Base-by-base conservation (phyloP, 2,113 vertebrate species). In the Saccopteryx leptura region DNA sequence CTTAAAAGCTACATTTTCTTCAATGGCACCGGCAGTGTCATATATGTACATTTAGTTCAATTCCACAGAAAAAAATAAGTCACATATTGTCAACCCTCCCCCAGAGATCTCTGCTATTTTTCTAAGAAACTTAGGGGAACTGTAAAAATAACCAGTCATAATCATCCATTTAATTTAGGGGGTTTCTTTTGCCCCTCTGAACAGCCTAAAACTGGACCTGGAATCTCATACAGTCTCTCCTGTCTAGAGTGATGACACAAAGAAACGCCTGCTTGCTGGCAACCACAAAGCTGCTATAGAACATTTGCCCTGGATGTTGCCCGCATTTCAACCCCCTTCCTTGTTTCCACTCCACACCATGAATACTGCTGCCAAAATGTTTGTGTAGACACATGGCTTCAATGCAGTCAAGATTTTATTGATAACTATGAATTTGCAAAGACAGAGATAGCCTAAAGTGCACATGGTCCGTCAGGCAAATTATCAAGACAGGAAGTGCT, bases 381-480 rank as follows among this genome's bases (percentile, higher is more conserved):
- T 21, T 91, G 8, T 82, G 24, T 58, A 24, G 12, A 61, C 15
- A 17, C 5, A 5, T 15, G 39, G 24, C 50, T 93, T 33, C 65
- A 39, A 68, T 90, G 90, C 56, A 92, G 7, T 71, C 19, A 78
- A 39, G 26, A 95, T 69, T 46, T 78, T 91, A 88, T 74, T 63
- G 48, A 90, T 92, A 92, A 76, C n/a, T 61, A 33, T 61, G 56
- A 92, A 68, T 18, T 23, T 74, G 50, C 65, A 93, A 93, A 90
- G 19, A 68, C 46, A 63, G 48, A 71, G 23, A 4, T 5, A 83
- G 33, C n/a, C 65, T 87, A 87, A 95, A 75, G 21, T 80, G 2
- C 17, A 72, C 28, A 9, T 56, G 48, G 21, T 74, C 48, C 63
- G 23, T 75, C 23, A 18, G n/a, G 78, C 60, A 87, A 68, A 82